phyloP scores from a whole-genome alignment of 2,888 invertebrate species.

The Tetheella fluctuosa region DNA sequence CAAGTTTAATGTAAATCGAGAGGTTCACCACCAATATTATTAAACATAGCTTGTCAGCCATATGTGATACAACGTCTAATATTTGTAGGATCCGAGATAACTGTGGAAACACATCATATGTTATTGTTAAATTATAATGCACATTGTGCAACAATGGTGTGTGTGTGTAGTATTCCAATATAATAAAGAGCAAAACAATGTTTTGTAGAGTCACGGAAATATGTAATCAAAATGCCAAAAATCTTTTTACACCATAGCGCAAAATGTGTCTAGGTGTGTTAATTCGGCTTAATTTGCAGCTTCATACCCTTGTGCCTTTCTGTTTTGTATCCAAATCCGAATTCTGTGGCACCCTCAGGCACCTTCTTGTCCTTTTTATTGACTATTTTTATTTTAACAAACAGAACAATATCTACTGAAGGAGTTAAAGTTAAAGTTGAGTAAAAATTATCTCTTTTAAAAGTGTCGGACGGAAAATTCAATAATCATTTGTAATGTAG shows the following conservation, averaged over 20 bases:
- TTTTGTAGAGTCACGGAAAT: too few relatives aligned
- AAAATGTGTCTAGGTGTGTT: too few relatives aligned
- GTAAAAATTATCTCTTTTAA: neutral
- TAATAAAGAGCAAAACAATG: too few relatives aligned
- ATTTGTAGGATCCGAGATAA: slow-evolving; percentile 51
- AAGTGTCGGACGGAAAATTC: slow-evolving; percentile 42
- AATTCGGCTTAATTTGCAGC: too few relatives aligned
- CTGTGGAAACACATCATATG: slow-evolving; percentile 38
- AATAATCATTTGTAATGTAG: slow-evolving; percentile 43
- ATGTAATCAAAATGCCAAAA: too few relatives aligned
- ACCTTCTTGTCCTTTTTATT: too few relatives aligned
- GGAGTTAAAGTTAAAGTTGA: neutral
- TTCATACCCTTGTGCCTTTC: too few relatives aligned
- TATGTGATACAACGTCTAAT: slow-evolving; percentile 71
- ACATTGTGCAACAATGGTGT: slow-evolving; percentile 54
- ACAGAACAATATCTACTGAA: neutral
- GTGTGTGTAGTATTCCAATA: neutral
- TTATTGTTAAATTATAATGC: slow-evolving; percentile 47
- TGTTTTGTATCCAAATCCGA: too few relatives aligned
- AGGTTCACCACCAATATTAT: slow-evolving; percentile 56
- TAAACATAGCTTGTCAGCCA: slow-evolving; percentile 65
- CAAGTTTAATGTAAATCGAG: slow-evolving; percentile 63
- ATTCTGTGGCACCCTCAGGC: too few relatives aligned
- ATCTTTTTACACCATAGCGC: too few relatives aligned
- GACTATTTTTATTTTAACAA: too few relatives aligned